Evolutionary conservation across 2,888 invertebrate species (phyloP).

Genomic region (Eupithecia centaureata): DNA sequence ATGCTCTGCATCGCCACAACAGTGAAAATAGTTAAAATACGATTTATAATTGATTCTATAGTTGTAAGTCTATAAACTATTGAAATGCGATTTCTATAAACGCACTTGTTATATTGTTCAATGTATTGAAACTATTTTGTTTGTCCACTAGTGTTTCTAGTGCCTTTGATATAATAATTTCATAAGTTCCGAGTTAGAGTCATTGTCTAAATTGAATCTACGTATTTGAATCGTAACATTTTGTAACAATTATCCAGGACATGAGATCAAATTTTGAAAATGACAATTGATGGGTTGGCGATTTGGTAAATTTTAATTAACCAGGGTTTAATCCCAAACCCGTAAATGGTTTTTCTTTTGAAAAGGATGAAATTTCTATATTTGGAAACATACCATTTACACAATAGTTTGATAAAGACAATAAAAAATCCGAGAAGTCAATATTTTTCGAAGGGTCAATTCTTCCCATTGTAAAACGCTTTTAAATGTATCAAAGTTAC

Average conservation of each 20-base stretch:
- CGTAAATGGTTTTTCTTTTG: neutral
- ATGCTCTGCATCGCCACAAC: slow-evolving; percentile 20
- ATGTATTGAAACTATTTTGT: slow-evolving; percentile 37
- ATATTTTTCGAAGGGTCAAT: slow-evolving; percentile 15
- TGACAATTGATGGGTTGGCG: neutral
- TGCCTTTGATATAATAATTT: slow-evolving; percentile 70
- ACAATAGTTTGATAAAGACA: slow-evolving; percentile 18
- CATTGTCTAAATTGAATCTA: slow-evolving; percentile 1
- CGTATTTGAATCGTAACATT: neutral
- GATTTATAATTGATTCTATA: slow-evolving; percentile 22
- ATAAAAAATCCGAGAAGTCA: slow-evolving; percentile 14
- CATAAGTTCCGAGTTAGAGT: slow-evolving; percentile 24
- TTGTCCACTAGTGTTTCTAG: slow-evolving; percentile 74
- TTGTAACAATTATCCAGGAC: neutral
- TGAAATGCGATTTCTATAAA: slow-evolving; percentile 27
- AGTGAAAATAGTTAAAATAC: slow-evolving; percentile 9
- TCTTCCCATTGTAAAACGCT: slow-evolving; percentile 3
- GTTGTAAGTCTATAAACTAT: slow-evolving; percentile 24
- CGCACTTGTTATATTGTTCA: slow-evolving; percentile 45
- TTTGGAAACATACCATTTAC: slow-evolving; percentile 8
- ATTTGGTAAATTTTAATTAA: slow-evolving; percentile 19
- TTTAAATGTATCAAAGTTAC: slow-evolving; percentile 18
- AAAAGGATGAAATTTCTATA: slow-evolving; percentile 8
- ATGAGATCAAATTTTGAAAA: neutral
- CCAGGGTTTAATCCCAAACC: slow-evolving; percentile 5